Base-by-base conservation (phyloP, 2,888 invertebrate genomes). In the Leptopterna dolabrata region DNA sequence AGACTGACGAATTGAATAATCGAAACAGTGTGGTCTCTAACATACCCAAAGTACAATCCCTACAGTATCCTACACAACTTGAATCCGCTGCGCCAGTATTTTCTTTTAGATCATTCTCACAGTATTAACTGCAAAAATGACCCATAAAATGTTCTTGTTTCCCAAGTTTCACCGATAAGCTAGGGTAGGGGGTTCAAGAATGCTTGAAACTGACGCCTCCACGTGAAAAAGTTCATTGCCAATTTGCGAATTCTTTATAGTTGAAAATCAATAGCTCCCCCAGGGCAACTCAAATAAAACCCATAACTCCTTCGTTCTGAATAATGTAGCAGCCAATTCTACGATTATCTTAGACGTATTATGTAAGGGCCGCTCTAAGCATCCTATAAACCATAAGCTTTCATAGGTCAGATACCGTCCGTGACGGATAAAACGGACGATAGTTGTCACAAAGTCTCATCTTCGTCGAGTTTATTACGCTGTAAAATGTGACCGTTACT, bases 261-360 rank as follows among this genome's bases (percentile, higher is more conserved):
- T 63, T 63, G 63, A 63, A 36, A 63, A 63, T 63, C 63, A 63
- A 63, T 63, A 63, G 63, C 24, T 11, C 63, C 27, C 11, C 24
- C 9, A 13, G 63, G 63, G 24, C 24, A 24, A 63, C 24, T 63
- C 24, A 11, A 24, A 24, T 24, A 24, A 63, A 63, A 63, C 63
- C 13, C 63, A 63, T 63, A 63, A 63, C 6, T 24, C 63, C 63
- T 11, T 24, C 19, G 63, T 24, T 63, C 19, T 63, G 63, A 63
- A 63, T 63, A 63, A 63, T 63, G 63, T 63, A 63, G 63, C 19
- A 63, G 63, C 63, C 63, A 63, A 63, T 63, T 63, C 63, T 63
- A 63, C 24, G 27, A 63, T 7, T 63, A 63, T 63, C 63, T 63
- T 13, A 63, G 63, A n/a, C n/a, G 63, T 63, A 63, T 63, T 63